Conservation (phyloP, 2,797 vertebrate genomes). For the Toxotes lorentzi region DNA sequence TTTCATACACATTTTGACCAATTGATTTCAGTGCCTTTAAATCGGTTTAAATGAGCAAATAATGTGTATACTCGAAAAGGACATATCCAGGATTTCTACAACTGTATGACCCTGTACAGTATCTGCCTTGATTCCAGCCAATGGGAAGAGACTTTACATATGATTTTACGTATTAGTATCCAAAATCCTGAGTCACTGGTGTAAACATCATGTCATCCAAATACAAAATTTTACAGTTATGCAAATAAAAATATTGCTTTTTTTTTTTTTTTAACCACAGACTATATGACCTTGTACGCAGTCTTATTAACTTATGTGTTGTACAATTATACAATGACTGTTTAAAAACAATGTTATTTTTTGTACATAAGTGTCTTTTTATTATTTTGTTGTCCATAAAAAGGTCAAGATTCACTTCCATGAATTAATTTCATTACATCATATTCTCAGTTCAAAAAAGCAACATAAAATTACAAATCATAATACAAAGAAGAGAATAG, state of each 20-base stretch:
- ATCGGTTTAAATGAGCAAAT: neutral
- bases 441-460: constrained; percentile 84
- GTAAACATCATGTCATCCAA: neutral
- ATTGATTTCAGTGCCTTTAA: neutral
- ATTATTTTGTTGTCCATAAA: constrained; percentile 83
- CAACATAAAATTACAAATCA: constrained; percentile 86
- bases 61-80: neutral
- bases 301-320: neutral
- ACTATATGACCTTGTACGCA: neutral
- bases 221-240: neutral
- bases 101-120: neutral
- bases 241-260: neutral
- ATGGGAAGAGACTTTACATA: neutral
- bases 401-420: constrained; percentile 85
- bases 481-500: constrained; percentile 86
- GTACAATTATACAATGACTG: constrained; percentile 1
- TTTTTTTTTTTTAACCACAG: neutral
- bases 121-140: neutral
- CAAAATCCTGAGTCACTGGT: neutral
- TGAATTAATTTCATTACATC: constrained; percentile 85
- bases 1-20: neutral
- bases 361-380: constrained; percentile 84
- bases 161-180: neutral
- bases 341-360: constrained; percentile 44
- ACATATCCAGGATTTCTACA: neutral